Percentiles rank a stretch among this genome's conserved stretches.
Conservation (phyloP, 2,888 invertebrate species). For the Nectonema munidae region DNA sequence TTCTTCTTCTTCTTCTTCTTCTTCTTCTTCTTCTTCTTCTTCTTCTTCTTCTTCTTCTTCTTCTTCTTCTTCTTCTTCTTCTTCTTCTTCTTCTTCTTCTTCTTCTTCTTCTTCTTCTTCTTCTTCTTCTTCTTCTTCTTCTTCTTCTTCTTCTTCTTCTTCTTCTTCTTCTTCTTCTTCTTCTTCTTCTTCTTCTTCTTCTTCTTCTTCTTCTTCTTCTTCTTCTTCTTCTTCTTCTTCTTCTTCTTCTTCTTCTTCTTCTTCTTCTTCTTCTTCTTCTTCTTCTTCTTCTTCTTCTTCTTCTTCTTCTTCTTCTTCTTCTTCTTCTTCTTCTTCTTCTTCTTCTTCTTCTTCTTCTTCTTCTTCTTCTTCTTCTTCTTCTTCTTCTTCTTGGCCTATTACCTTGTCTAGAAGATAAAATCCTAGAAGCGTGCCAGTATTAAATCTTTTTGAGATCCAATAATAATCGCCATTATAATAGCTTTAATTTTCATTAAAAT, state of each 20-base stretch:
- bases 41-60: constrained; percentile 11
- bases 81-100: constrained; percentile 2
- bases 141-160: constrained; percentile 15
- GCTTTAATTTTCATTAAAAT: too few relatives aligned
- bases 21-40: constrained; percentile 11
- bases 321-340: constrained; percentile 17
- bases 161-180: constrained; percentile 15
- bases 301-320: constrained; percentile 15
- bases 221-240: constrained; percentile 15
- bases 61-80: constrained; percentile 10
- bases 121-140: constrained; percentile 15
- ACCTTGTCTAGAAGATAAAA: constrained; percentile 17
- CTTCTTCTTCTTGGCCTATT: constrained; percentile 16
- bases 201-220: constrained; percentile 18
- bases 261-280: constrained; percentile 18
- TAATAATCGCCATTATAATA: constrained; percentile 17
- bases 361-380: constrained; percentile 18
- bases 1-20: constrained; percentile 11
- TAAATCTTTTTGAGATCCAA: constrained; percentile 28
- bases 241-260: constrained; percentile 16
- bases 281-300: constrained; percentile 17
- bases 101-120: constrained; percentile 15
- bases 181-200: constrained; percentile 17
- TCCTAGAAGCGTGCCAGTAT: constrained; percentile 30
- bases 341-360: constrained; percentile 15